Evolutionary conservation across 2,113 vertebrate species (phyloP).

Genomic region (Ondatra zibethicus): DNA sequence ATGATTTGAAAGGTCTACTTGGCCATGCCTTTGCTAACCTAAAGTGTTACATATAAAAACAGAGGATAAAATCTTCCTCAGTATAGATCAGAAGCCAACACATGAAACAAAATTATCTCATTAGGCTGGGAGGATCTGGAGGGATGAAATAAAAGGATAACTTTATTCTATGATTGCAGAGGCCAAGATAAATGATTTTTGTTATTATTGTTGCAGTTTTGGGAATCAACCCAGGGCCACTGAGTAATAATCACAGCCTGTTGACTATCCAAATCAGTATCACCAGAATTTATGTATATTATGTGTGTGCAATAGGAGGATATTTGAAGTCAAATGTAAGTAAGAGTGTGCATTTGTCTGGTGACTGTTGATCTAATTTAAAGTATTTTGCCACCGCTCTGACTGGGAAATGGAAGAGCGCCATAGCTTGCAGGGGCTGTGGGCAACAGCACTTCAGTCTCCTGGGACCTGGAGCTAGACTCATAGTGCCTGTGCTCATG

Average conservation of each 20-base stretch:
- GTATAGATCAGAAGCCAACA: background rate
- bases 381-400: background rate
- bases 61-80: conserved; percentile 11
- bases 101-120: conserved; percentile 22
- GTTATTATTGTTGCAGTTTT: background rate
- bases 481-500: background rate
- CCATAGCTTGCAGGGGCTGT: background rate
- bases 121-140: background rate
- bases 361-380: conserved; percentile 23
- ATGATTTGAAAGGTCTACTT: background rate
- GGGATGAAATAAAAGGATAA: background rate
- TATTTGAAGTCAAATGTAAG: background rate
- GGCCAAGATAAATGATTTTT: background rate
- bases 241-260: background rate
- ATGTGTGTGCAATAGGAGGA: background rate
- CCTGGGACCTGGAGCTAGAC: background rate
- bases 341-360: background rate
- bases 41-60: conserved; percentile 40
- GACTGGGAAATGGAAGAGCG: background rate
- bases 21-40: background rate
- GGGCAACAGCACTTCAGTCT: background rate
- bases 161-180: background rate
- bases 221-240: background rate
- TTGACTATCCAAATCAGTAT: conserved; percentile 10
- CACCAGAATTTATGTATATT: background rate